A percentile compares a stretch with the other conserved stretches of the same genome.
These are phyloP conservation scores for Rhabdomys pumilio DNA, from an alignment of 2,797 vertebrate species.

Conservation along the genomic window DNA sequence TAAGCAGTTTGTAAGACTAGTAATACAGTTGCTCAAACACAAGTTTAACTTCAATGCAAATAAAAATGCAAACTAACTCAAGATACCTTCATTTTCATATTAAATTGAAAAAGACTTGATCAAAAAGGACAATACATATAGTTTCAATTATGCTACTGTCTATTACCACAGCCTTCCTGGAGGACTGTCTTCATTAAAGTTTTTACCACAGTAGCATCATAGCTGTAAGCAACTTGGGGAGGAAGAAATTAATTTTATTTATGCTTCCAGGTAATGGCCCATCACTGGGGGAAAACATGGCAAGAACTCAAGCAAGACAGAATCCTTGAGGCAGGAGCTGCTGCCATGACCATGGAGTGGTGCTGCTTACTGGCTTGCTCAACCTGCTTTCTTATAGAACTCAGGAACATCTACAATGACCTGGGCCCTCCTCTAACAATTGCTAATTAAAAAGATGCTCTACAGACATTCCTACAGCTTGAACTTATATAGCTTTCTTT, in stretches of 20 bases:
- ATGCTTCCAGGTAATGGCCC: neutral
- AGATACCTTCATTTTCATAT: constrained; percentile 37
- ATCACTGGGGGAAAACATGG: neutral
- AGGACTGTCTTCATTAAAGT: neutral
- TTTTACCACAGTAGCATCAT: neutral
- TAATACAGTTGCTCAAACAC: neutral
- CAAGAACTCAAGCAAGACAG: neutral
- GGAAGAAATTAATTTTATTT: neutral
- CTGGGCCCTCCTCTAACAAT: neutral
- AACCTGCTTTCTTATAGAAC: neutral
- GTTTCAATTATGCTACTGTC: neutral
- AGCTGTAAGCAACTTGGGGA: neutral
- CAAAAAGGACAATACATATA: neutral
- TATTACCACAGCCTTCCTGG: constrained; percentile 5
- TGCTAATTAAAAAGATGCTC: neutral
- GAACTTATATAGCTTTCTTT: neutral
- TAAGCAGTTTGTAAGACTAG: neutral
- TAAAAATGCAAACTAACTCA: neutral
- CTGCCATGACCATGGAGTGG: neutral
- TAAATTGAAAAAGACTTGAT: neutral
- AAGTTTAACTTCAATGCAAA: neutral
- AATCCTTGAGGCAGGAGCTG: neutral
- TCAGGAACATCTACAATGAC: neutral
- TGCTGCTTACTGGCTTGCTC: neutral
- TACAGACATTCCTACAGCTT: neutral